Evolutionary conservation across 2,113 vertebrate species (phyloP).

Genomic region (Blennius ocellaris): DNA sequence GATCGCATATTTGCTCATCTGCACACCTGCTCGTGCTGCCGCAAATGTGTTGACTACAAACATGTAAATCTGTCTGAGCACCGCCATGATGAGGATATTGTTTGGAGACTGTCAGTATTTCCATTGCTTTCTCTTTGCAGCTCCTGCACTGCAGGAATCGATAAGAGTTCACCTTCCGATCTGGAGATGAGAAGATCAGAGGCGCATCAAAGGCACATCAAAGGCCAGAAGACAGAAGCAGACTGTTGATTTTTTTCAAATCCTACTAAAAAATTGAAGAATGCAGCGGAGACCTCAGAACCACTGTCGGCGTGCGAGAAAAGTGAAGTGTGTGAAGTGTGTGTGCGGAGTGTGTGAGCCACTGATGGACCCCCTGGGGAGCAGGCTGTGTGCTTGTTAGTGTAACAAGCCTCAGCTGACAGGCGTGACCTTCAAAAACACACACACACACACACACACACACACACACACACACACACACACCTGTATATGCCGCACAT

Average conservation of each 20-base stretch:
- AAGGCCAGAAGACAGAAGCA: background rate
- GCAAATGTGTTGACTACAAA: conserved; percentile 38
- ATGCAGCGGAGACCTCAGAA: background rate
- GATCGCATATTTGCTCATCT: conserved; percentile 12
- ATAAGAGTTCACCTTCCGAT: background rate
- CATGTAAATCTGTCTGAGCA: conserved; percentile 25
- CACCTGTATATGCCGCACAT: background rate
- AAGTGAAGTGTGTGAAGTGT: background rate
- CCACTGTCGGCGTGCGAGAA: no score
- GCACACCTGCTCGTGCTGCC: background rate
- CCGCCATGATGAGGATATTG: conserved; percentile 5
- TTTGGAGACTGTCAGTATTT: background rate
- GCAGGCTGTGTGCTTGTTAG: conserved; percentile 55
- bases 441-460: background rate
- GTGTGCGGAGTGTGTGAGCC: background rate
- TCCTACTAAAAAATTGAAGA: conserved; percentile 26
- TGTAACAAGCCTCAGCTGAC: conserved; percentile 51
- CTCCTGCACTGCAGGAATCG: background rate
- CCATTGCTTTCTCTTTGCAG: background rate
- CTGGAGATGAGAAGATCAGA: background rate
- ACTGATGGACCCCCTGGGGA: conserved; percentile 30
- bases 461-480: background rate
- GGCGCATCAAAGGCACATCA: no score
- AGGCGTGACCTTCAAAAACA: conserved; percentile 54
- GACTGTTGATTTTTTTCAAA: conserved; percentile 13